Conservation (phyloP, 2,797 vertebrate species). For the Anabacerthia variegaticeps region DNA sequence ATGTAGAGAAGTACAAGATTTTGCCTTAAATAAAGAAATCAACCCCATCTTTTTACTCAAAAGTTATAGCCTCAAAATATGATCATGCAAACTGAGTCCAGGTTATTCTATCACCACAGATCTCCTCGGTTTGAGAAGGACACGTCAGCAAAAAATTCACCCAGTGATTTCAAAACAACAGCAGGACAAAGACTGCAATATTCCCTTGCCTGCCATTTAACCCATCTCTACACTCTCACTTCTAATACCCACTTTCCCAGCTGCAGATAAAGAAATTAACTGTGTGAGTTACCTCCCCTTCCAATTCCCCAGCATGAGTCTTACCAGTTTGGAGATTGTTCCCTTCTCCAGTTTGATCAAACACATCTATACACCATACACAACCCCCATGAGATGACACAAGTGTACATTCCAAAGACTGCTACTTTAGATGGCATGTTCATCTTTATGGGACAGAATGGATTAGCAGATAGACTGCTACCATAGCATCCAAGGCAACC, state of each 20-base stretch:
- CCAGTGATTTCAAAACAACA: neutral
- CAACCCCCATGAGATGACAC: accelerated
- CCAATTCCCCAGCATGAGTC: neutral
- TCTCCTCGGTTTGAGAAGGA: neutral
- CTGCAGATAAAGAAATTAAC: neutral
- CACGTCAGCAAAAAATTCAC: neutral
- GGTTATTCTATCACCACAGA: neutral
- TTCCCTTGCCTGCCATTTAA: neutral
- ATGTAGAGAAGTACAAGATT: neutral
- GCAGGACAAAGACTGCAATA: neutral
- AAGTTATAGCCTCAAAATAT: neutral
- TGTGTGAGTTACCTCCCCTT: neutral
- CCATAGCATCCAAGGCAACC: neutral
- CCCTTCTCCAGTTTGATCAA: neutral
- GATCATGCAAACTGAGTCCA: neutral
- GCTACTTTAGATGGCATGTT: neutral
- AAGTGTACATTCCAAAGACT: neutral
- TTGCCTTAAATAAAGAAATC: neutral
- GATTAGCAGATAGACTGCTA: neutral
- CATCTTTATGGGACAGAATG: neutral
- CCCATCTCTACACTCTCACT: neutral
- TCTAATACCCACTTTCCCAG: neutral
- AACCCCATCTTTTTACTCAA: neutral
- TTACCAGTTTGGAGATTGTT: accelerated
- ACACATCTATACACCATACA: accelerated